Evolutionary conservation across 2,113 vertebrate species (phyloP), one percentile per base, ranked within the genome.

Genomic region (Egretta garzetta): DNA sequence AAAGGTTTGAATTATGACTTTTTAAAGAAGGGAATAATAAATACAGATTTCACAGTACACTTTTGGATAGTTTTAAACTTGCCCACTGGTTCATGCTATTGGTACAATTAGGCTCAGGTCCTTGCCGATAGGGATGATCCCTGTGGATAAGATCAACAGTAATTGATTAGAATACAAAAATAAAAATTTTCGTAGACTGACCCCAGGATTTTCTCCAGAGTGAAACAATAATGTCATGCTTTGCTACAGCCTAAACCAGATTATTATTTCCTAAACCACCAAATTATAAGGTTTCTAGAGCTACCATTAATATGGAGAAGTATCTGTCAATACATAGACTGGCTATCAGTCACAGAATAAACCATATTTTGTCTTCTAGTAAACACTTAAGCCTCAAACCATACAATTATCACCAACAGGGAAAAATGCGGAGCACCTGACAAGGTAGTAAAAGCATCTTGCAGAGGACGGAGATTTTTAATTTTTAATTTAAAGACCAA

Each of bases 401-500:
- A 66, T 20, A 3, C 12, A 5, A 81, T 74, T 82, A 77, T 75
- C 30, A 55, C 32, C 52, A 62, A 55, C 9, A 74, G 27, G 21
- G 14, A 77, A 84, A 86, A 88, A 94, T 6, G 17, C 16, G 4
- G 76, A 60, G 59, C 43, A 55, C 89, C 75, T 88, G 74, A 79
- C 68, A 90, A 70, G 45, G 21, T 71, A 94, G 86, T 86, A 83
- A 83, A 80, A 75, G 76, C 70, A 94, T 67, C 89, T 83, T 43
- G 76, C 84, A 45, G 35, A 24, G n/a, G 43, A 80, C 1, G 3
- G 22, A 83, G 81, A 72, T 71, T 88, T 84, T 92, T 81, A 66
- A 81, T 94, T 94, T 96, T 95, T 95, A 88, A 95, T 96, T 95
- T 83, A 47, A 94, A 94, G 73, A 85, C 30, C 52, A 96, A 86